Base-by-base conservation (phyloP, 2,113 vertebrate genomes). In the Amazona guildingii region DNA sequence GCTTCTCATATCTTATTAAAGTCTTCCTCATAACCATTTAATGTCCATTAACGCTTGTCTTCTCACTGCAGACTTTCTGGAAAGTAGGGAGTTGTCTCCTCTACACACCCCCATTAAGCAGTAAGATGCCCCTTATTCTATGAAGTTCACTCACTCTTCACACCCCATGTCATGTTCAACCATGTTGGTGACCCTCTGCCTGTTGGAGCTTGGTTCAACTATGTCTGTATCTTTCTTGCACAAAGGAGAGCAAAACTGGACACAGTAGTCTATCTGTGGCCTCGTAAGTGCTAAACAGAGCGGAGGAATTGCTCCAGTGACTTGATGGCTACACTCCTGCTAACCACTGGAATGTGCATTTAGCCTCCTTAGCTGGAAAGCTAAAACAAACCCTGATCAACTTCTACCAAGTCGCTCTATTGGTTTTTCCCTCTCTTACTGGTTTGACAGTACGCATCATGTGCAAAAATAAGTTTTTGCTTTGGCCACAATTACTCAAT, bases 151-250 rank as follows among this genome's bases (percentile, higher is more conserved):
- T 21, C 14, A 44, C 6, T 18, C 17, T 68, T 76, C 59, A 63
- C 35, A 11, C 44, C 3, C 8, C 17, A 64, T 0, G 1, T 20
- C 49, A 5, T 10, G 8, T 69, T 78, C 28, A 49, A 5, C 3
- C 21, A 11, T 14, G 17, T 10, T 67, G 39, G 29, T 49, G 61
- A 86, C 12, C 11, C 17, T 18, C 10, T 35, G 49, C 54, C 54
- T 55, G 54, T 55, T 55, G 31, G 24, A 74, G 59, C 33, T 73
- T 48, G 43, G n/a, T 89, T 54, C 66, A 84, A 64, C n/a, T 11
- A 70, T 11, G 9, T 25, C 51, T 31, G 1, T 4, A 3, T 29
- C 27, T 62, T 24, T 78, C 61, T 52, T 35, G 37, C 33, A 33
- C 29, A 86, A 66, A 78, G 16, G 35, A 79, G 35, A 75, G 9